Evolutionary conservation across 2,888 invertebrate genomes (phyloP).

Genomic region (Drosophila macrospina): DNA sequence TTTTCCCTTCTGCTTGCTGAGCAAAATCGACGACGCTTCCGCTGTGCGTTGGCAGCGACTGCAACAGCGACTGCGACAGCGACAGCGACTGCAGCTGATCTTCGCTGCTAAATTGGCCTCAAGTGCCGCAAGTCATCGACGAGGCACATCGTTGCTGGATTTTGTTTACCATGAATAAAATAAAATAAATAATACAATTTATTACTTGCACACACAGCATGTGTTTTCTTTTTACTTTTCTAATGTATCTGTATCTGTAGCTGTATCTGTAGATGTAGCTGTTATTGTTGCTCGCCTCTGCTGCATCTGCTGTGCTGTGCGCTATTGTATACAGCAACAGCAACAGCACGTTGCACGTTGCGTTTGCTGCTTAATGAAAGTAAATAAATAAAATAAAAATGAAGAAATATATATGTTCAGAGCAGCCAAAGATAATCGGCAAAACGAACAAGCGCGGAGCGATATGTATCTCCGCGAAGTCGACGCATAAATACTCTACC

Average conservation of each 20-base stretch:
- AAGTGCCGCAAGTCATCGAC: conserved; percentile 51
- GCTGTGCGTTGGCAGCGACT: conserved; percentile 54
- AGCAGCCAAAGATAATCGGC: conserved; percentile 40
- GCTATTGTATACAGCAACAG: conserved; percentile 54
- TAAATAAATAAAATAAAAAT: conserved; percentile 80
- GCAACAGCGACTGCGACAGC: conserved; percentile 22
- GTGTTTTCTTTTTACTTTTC: conserved; percentile 44
- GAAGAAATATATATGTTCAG: conserved; percentile 65
- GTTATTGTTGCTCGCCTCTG: conserved; percentile 22
- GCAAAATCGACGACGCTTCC: conserved; percentile 70
- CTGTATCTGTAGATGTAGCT: conserved; percentile 29
- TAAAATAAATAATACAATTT: conserved; percentile 81
- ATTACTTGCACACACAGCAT: conserved; percentile 61
- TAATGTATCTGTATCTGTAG: conserved; percentile 36
- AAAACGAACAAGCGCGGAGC: conserved; percentile 26
- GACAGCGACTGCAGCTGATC: conserved; percentile 46
- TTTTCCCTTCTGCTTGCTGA: conserved; percentile 26
- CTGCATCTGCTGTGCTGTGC: conserved; percentile 32
- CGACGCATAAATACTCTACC: conserved; percentile 5
- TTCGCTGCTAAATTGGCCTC: conserved; percentile 68
- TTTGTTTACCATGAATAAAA: conserved; percentile 64
- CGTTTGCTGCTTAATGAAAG: conserved; percentile 58
- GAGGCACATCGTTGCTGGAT: conserved; percentile 3
- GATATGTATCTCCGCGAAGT: neutral
- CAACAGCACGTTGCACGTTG: conserved; percentile 61